phyloP scores from a whole-genome alignment of 1,140 invertebrate genomes.

The Ridgeia piscesae region DNA sequence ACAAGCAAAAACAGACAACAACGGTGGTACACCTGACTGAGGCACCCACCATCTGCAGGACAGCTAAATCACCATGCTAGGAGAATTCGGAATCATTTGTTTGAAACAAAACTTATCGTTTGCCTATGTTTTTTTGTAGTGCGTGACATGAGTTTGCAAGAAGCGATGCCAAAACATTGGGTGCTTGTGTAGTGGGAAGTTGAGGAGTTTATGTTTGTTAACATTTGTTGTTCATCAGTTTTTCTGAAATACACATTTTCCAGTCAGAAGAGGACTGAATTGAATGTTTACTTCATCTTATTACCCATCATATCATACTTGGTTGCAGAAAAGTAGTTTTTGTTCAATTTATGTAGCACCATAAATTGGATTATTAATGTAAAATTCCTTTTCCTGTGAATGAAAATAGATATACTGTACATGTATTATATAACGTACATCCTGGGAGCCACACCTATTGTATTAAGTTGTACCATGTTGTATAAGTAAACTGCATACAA shows the following conservation, averaged over 20 bases:
- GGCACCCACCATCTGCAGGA: background rate
- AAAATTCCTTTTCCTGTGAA: background rate
- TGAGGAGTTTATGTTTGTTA: background rate
- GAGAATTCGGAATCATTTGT: background rate
- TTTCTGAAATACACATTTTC: too few species aligned
- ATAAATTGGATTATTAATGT: background rate
- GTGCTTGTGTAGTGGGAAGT: background rate
- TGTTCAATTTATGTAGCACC: background rate
- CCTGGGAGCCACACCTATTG: background rate
- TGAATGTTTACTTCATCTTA: background rate
- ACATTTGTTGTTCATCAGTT: background rate
- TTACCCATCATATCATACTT: background rate
- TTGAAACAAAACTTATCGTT: background rate
- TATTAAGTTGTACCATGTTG: background rate
- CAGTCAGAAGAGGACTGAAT: background rate
- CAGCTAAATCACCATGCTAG: background rate
- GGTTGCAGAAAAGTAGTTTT: background rate
- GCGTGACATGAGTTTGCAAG: background rate
- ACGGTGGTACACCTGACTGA: background rate
- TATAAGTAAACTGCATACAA: background rate
- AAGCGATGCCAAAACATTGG: background rate
- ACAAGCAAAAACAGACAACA: slow-evolving; percentile 13
- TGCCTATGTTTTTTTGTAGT: background rate
- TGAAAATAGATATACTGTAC: background rate
- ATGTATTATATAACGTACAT: background rate